Evolutionary conservation across 2,113 vertebrate genomes (phyloP).

Genomic region (Meleagris gallopavo): DNA sequence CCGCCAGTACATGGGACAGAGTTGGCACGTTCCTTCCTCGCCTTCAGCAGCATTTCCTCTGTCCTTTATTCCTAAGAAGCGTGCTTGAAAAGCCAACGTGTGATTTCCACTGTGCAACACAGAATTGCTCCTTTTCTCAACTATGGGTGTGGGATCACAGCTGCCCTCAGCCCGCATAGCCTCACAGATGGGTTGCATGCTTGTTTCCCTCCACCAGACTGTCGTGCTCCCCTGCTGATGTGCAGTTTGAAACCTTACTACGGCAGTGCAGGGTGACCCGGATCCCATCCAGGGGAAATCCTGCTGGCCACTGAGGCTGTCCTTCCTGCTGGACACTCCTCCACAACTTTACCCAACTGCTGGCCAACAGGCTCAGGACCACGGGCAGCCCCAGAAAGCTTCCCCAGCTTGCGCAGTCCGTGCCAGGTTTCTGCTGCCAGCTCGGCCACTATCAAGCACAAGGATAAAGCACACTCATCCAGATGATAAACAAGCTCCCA

Average conservation of each 20-base stretch:
- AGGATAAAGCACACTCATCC: background rate
- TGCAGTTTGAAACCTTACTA: background rate
- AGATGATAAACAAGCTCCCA: background rate
- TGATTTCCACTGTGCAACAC: rapidly evolving
- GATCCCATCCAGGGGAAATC: background rate
- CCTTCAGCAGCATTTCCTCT: background rate
- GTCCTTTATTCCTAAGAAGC: background rate
- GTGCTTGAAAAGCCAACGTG: background rate
- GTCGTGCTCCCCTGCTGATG: background rate
- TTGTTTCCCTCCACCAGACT: background rate
- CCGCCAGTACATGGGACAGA: background rate
- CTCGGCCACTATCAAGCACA: rapidly evolving
- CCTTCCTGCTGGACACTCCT: background rate
- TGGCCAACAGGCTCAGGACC: background rate
- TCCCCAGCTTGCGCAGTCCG: background rate
- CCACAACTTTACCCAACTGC: background rate
- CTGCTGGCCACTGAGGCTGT: rapidly evolving
- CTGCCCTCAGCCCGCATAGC: background rate
- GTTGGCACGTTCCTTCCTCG: background rate
- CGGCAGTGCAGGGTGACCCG: background rate
- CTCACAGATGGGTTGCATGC: background rate
- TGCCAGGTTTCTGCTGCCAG: background rate
- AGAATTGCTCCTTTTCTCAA: background rate
- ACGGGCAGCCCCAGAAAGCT: background rate
- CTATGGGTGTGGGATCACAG: background rate